Conservation (phyloP, 2,888 invertebrate species). For the Brenthis hecate region DNA sequence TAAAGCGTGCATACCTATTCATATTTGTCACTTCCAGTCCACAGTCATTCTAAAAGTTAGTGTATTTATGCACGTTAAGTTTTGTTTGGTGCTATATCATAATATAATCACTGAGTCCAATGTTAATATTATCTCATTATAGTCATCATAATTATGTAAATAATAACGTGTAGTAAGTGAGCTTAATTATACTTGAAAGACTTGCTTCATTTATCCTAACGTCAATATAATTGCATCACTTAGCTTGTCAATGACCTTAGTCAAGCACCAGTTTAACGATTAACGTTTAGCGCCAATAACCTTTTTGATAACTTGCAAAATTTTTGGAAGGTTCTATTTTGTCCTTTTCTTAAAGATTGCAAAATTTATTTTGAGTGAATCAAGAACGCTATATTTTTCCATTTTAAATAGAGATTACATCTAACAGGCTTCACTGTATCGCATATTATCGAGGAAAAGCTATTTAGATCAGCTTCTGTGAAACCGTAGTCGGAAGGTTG, state of each 20-base stretch:
- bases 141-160: too few species aligned
- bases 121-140: too few species aligned
- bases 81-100: too few species aligned
- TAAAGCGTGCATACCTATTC: too few species aligned
- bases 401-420: background rate
- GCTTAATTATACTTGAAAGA: background rate
- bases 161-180: too few species aligned
- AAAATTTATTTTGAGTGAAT: background rate
- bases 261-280: conserved; percentile 13
- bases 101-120: too few species aligned
- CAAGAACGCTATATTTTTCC: background rate
- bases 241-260: conserved; percentile 18
- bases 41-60: too few species aligned
- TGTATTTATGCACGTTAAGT: too few species aligned
- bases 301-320: conserved; percentile 4
- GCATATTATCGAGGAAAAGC: conserved; percentile 1
- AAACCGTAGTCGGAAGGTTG: conserved; percentile 1
- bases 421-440: conserved; percentile 9
- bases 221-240: background rate
- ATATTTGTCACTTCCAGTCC: too few species aligned
- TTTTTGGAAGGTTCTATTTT: conserved; percentile 1
- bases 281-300: conserved; percentile 22
- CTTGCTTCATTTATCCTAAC: background rate
- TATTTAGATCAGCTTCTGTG: conserved; percentile 6
- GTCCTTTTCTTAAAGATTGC: background rate